Conservation (phyloP, 2,113 vertebrate genomes). For the Noturus placidus region DNA sequence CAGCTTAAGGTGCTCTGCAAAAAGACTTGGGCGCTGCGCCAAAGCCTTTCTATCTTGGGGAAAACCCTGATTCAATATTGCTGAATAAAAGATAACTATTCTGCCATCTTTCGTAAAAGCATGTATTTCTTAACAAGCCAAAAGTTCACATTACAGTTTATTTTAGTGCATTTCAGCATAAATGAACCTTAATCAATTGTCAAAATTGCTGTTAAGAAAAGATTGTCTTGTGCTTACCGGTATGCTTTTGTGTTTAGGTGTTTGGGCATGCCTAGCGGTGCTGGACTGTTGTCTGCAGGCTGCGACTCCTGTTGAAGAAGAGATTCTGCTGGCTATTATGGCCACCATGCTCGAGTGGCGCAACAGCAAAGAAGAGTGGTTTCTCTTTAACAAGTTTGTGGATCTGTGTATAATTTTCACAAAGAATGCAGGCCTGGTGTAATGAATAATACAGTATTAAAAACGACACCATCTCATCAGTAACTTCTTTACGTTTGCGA, state of each 20-base stretch:
- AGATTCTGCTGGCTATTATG: constrained; percentile 78
- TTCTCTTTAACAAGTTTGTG: constrained; percentile 83
- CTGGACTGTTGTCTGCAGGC: constrained; percentile 84
- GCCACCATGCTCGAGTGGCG: constrained; percentile 88
- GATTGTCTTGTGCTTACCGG: background rate
- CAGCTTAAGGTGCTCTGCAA: too few species aligned
- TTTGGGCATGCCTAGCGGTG: constrained; percentile 84
- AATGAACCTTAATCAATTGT: background rate
- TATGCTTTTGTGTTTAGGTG: constrained; percentile 71
- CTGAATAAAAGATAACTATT: background rate
- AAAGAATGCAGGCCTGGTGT: background rate
- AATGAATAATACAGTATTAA: background rate
- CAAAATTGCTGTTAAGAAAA: constrained; percentile 13
- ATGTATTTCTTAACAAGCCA: background rate
- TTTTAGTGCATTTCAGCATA: background rate
- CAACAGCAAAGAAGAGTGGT: constrained; percentile 81
- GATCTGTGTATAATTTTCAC: background rate
- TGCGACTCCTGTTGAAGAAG: constrained; percentile 72
- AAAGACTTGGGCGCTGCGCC: too few species aligned
- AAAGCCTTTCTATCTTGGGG: too few species aligned
- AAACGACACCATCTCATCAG: background rate
- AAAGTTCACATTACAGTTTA: background rate
- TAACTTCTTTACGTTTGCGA: background rate
- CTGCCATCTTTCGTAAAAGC: background rate
- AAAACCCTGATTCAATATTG: background rate